Conservation (phyloP, 2,113 vertebrate genomes). For the Anolis sagrei region DNA sequence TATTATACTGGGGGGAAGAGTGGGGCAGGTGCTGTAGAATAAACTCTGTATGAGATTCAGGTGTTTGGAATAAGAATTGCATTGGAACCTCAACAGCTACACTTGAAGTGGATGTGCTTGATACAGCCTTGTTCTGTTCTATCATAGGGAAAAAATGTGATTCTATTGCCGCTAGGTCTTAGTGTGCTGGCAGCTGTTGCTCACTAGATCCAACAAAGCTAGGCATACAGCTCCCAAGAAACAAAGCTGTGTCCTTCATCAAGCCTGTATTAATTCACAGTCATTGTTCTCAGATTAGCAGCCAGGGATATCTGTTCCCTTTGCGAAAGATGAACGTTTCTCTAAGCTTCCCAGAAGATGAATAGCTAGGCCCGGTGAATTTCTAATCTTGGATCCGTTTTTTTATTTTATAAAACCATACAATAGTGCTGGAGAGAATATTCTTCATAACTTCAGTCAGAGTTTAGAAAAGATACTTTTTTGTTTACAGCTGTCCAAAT, state of each 20-base stretch:
- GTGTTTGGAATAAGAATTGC: neutral
- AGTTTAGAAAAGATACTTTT: neutral
- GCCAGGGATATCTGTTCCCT: constrained; percentile 41
- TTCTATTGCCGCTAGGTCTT: constrained; percentile 14
- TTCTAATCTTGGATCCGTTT: constrained; percentile 54
- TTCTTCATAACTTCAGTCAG: constrained; percentile 50
- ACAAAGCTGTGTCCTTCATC: constrained; percentile 31
- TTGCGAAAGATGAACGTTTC: constrained; percentile 48
- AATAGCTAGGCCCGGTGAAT: constrained; percentile 54
- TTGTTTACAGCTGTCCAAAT: neutral
- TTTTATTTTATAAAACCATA: constrained; percentile 59
- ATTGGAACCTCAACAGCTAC: neutral
- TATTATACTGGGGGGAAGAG: neutral
- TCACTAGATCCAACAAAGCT: constrained; percentile 28
- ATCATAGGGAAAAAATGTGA: neutral
- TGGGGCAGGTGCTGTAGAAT: neutral
- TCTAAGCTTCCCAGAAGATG: constrained; percentile 53
- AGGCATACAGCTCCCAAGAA: constrained; percentile 17
- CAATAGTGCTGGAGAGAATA: constrained; percentile 52
- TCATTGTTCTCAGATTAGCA: constrained; percentile 46
- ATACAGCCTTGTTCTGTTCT: neutral
- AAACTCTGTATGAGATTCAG: neutral
- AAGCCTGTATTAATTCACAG: constrained; percentile 65
- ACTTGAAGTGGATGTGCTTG: neutral
- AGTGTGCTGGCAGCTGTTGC: neutral